phyloP scores from a whole-genome alignment of 1,140 invertebrate species.

The Leguminivora glycinivorella region DNA sequence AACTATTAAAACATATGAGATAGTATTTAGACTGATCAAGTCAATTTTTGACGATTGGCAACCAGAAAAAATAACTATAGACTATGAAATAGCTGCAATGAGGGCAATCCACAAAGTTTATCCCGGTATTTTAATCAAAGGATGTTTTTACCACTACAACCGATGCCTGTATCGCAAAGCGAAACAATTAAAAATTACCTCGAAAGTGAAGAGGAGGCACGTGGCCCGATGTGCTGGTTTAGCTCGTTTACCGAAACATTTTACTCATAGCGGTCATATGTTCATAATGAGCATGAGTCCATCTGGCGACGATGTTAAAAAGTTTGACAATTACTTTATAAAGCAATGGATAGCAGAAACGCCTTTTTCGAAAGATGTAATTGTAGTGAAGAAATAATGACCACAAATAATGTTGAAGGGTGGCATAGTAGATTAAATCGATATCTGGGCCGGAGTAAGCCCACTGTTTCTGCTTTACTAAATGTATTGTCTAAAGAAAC shows the following conservation, averaged over 20 bases:
- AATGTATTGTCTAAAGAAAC: constrained; percentile 15
- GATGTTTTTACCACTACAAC: constrained; percentile 12
- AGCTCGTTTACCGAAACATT: background rate
- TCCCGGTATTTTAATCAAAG: constrained; percentile 11
- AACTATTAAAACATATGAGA: no score
- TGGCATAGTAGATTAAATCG: background rate
- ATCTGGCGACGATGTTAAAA: background rate
- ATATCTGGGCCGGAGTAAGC: background rate
- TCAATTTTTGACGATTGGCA: no score
- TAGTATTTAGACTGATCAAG: no score
- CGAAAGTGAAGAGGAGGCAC: background rate
- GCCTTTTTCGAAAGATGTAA: background rate
- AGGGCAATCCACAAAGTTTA: background rate
- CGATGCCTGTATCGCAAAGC: background rate
- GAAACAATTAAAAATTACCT: constrained; percentile 22
- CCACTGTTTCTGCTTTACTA: background rate
- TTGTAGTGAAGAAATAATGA: background rate
- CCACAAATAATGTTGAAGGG: background rate
- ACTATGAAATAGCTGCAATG: no score
- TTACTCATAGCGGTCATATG: background rate
- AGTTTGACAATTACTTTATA: background rate
- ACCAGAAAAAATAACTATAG: no score
- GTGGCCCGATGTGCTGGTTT: constrained; percentile 3
- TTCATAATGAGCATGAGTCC: background rate
- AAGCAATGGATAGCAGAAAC: background rate